These are phyloP conservation scores for Leptinotarsa undecemlineata DNA, from an alignment of 1,140 invertebrate genomes.

Conservation along the genomic window DNA sequence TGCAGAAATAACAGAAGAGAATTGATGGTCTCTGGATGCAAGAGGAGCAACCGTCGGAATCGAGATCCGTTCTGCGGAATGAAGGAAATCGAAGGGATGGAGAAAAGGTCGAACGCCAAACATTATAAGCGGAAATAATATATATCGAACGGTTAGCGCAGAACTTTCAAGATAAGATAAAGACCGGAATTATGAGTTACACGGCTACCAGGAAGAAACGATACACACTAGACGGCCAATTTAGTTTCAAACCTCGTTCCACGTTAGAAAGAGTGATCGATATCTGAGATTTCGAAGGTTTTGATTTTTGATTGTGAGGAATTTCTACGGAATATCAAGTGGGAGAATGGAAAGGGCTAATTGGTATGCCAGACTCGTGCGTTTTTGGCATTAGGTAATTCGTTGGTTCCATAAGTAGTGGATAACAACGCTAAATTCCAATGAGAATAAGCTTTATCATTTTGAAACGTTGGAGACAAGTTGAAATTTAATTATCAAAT, in stretches of 20 bases:
- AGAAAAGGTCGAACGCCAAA: constrained; percentile 2
- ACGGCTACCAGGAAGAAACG: constrained; percentile 2
- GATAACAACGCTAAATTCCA: too few species aligned
- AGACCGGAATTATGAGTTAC: constrained; percentile 7
- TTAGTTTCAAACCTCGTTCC: not conserved
- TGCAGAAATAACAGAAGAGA: too few species aligned
- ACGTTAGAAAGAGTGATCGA: not conserved
- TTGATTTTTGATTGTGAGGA: constrained; percentile 2
- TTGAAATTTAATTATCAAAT: too few species aligned
- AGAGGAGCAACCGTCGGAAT: not conserved
- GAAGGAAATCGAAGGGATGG: constrained; percentile 4
- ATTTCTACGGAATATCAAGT: not conserved
- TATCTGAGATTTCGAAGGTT: constrained; percentile 2
- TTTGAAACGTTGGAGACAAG: too few species aligned
- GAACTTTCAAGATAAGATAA: constrained; percentile 6
- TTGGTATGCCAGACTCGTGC: not conserved
- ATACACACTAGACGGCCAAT: not conserved
- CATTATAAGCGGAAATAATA: constrained; percentile 8
- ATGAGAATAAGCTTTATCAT: too few species aligned
- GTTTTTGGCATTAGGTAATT: not conserved
- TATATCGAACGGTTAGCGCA: constrained; percentile 5
- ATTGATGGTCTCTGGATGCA: too few species aligned
- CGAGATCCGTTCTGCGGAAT: not conserved
- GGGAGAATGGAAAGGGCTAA: not conserved
- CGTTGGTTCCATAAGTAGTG: not conserved